Evolutionary conservation across 2,797 vertebrate genomes (phyloP).

Genomic region (Danio aesculapii): DNA sequence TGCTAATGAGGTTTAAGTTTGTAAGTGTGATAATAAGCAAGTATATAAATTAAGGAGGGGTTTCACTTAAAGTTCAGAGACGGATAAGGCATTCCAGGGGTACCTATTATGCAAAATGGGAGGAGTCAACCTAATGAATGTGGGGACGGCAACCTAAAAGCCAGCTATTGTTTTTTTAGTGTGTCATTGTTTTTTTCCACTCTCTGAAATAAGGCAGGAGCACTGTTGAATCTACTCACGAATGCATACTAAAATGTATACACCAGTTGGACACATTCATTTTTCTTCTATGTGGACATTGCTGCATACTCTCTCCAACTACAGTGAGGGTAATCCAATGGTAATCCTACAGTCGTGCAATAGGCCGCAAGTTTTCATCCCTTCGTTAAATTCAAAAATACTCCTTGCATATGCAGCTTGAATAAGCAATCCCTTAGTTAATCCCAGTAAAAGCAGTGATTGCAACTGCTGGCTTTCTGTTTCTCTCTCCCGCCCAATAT

Average conservation of each 20-base stretch:
- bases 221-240: slow-evolving; percentile 71
- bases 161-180: slow-evolving; percentile 42
- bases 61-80: slow-evolving; percentile 60
- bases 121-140: slow-evolving; percentile 34
- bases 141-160: slow-evolving; percentile 55
- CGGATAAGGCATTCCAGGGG: slow-evolving; percentile 75
- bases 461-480: slow-evolving; percentile 68
- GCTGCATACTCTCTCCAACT: slow-evolving; percentile 69
- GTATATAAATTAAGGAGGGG: slow-evolving; percentile 59
- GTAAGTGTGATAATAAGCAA: slow-evolving; percentile 52
- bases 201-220: slow-evolving; percentile 75
- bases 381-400: slow-evolving; percentile 71
- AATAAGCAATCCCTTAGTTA: slow-evolving; percentile 74
- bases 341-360: slow-evolving; percentile 78
- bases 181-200: slow-evolving; percentile 44
- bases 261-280: slow-evolving; percentile 73
- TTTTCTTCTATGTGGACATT: slow-evolving; percentile 68
- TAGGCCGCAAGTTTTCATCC: slow-evolving; percentile 71
- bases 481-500: slow-evolving; percentile 50
- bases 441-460: slow-evolving; percentile 70
- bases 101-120: slow-evolving; percentile 52
- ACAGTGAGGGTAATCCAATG: slow-evolving; percentile 58
- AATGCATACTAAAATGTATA: slow-evolving; percentile 76
- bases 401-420: slow-evolving; percentile 71
- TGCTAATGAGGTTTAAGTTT: slow-evolving; percentile 26